These are phyloP conservation scores for Apodemia mormo DNA, from an alignment of 2,888 invertebrate genomes.

Conservation along the genomic window DNA sequence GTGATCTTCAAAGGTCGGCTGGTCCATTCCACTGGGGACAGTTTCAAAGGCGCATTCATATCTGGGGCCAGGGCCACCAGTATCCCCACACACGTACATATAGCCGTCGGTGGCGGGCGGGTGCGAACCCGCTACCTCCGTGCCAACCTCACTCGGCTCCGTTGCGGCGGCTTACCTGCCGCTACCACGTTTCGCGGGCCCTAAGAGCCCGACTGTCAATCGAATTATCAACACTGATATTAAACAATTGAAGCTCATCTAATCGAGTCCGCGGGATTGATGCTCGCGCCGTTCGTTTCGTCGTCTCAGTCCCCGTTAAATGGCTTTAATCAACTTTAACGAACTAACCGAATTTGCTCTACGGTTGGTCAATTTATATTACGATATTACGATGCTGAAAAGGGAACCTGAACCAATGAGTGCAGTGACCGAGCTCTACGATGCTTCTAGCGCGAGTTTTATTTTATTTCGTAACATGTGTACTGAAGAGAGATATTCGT, in stretches of 20 bases:
- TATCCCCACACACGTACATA: slow-evolving; percentile 77
- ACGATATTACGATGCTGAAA: slow-evolving; percentile 69
- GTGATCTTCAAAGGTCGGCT: slow-evolving; percentile 87
- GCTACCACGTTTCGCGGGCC: slow-evolving; percentile 46
- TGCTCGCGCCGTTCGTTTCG: slow-evolving; percentile 76
- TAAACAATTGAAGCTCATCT: slow-evolving; percentile 79
- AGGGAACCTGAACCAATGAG: slow-evolving; percentile 61
- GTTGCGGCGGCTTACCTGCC: slow-evolving; percentile 60
- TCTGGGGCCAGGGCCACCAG: slow-evolving; percentile 55
- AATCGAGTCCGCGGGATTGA: slow-evolving; percentile 69
- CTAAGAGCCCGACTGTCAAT: slow-evolving; percentile 47
- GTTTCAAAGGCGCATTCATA: slow-evolving; percentile 71
- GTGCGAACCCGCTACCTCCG: slow-evolving; percentile 75
- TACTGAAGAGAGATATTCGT: slow-evolving; percentile 53
- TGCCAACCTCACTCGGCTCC: slow-evolving; percentile 72
- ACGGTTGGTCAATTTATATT: slow-evolving; percentile 83
- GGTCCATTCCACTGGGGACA: slow-evolving; percentile 81
- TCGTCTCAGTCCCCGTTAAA: slow-evolving; percentile 78
- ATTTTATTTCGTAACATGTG: slow-evolving; percentile 55
- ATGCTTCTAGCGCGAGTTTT: slow-evolving; percentile 43
- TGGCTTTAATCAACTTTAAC: slow-evolving; percentile 83
- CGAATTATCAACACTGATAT: slow-evolving; percentile 63
- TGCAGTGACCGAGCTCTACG: slow-evolving; percentile 48
- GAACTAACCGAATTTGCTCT: slow-evolving; percentile 81
- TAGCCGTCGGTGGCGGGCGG: slow-evolving; percentile 72